Evolutionary conservation across 2,797 vertebrate species (phyloP), one percentile per base, ranked within the genome.

Genomic region (Heliangelus exortis): DNA sequence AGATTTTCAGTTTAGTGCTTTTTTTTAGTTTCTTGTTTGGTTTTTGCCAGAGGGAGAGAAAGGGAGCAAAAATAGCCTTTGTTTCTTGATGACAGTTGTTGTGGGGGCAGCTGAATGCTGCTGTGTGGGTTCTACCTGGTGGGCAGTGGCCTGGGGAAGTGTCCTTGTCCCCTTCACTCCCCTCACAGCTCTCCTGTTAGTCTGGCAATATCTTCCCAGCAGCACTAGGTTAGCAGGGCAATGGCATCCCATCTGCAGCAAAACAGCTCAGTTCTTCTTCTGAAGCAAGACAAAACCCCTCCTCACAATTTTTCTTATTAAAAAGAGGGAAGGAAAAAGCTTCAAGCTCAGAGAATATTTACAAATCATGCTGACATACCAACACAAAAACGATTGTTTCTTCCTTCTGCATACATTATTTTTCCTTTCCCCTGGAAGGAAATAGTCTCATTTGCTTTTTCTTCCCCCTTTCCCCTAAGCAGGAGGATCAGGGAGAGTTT

Each of bases 241-340:
- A 10, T 25, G 48, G 25, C 79, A 80, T 15, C 23, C 17, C 0
- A 0, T 14, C 26, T 51, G 43, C 67, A 48, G 5, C 4, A 33
- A 65, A 88, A 48, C 51, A 84, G 71, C 51, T 66, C 55, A 53
- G 2, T 34, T 31, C 31, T 63, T 69, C 51, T 48, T 3, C 0
- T 43, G 59, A 43, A 84, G 66, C 15, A 41, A 86, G 58, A 39
- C 15, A 65, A 88, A 90, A 50, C 12, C 10, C 31, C 13, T 80
- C 21, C 63, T 8, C 57, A 65, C 8, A 15, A 34, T 57, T 89
- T 71, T 94, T 61, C 10, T 59, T 58, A 29, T 21, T 91, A 69
- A 92, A 84, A 89, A 67, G 72, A 83, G 80, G 72, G 82, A 92
- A 90, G 63, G n/a, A 82, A 87, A 87, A 95, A 74, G 17, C 39